Evolutionary conservation across 1,140 invertebrate genomes (phyloP), one percentile per base, ranked within the genome.

Genomic region (Drosophila cardini): DNA sequence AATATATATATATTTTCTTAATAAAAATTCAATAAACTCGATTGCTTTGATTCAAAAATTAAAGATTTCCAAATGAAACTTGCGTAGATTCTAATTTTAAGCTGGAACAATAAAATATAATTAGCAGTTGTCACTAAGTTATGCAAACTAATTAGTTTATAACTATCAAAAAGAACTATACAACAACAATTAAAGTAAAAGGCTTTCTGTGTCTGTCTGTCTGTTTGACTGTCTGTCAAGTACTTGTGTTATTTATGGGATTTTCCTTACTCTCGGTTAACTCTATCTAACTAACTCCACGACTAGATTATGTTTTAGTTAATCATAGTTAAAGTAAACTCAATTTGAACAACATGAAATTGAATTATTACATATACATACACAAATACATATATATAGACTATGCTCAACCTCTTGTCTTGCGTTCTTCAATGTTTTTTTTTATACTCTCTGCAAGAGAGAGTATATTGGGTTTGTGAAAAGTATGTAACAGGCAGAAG

Each of bases 151-250:
- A 72, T 52, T 67, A 72, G 62, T 36, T 72, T 65, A 38, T 58
- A 65, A 72, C 42, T 62, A 69, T 52, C 56, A 68, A 55, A 10
- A 30, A n/a, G n/a, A n/a, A n/a, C n/a, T n/a, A n/a, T n/a, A 46
- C 9, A 58, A 58, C 18, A 69, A 55, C 11, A 64, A 65, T 2
- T 36, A 34, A 26, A 53, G 16, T 42, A 38, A 43, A 52, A 65
- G 16, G 62, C 62, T 67, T 72, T 67, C 21, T 67, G 63, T 72
- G 70, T 72, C 70, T 57, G 70, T 67, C 70, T 72, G 70, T 67
- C 70, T 72, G 70, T 72, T 63, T 57, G 70, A 58, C 70, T 72
- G 70, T 67, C 70, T 72, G 70, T 45, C 15, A 16, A 60, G 13
- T 53, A 18, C 30, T 48, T 52, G n/a, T 40, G n/a, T n/a, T n/a